Percentiles rank a stretch among this genome's conserved stretches.
Evolutionary conservation across 1,140 invertebrate genomes (phyloP).

Genomic region (Nasonia vitripennis): DNA sequence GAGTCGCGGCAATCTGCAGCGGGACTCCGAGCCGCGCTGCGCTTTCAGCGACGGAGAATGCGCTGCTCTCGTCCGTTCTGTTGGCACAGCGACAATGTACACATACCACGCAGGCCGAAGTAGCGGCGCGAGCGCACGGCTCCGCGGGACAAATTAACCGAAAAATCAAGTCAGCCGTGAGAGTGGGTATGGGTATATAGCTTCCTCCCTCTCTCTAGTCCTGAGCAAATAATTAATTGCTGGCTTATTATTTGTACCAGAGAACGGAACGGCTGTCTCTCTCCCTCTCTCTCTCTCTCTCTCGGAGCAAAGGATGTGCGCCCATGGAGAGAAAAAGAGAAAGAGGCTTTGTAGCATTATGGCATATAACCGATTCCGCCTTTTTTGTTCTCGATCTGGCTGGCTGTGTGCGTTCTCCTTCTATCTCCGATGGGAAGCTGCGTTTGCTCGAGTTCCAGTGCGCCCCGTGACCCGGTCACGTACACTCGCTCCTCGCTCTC

Average conservation of each 20-base stretch:
- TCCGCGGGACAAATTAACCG: conserved; percentile 62
- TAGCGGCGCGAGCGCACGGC: not conserved
- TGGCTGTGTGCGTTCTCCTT: not conserved
- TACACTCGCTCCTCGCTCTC: not conserved
- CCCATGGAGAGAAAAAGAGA: not conserved
- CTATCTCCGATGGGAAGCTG: not conserved
- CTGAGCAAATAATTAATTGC: conserved; percentile 68
- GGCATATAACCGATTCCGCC: not conserved
- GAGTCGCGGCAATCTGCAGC: not conserved
- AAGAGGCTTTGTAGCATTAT: not conserved
- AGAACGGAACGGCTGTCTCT: not conserved
- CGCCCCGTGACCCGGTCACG: not conserved
- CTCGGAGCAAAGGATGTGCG: not conserved
- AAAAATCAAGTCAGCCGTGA: conserved; percentile 64
- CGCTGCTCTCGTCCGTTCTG: conserved; percentile 46
- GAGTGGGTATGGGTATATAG: conserved; percentile 7
- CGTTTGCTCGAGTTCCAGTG: not conserved
- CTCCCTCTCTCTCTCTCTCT: not conserved
- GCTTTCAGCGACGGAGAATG: conserved; percentile 5
- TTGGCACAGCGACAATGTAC: conserved; percentile 54
- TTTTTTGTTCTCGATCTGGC: not conserved
- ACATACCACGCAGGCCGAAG: conserved; percentile 34
- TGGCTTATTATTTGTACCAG: conserved; percentile 64
- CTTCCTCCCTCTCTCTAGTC: conserved; percentile 24
- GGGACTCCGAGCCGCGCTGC: not conserved